These are phyloP conservation scores for Oncorhynchus mykiss DNA, from an alignment of 2,113 vertebrate genomes.

Conservation along the genomic window DNA sequence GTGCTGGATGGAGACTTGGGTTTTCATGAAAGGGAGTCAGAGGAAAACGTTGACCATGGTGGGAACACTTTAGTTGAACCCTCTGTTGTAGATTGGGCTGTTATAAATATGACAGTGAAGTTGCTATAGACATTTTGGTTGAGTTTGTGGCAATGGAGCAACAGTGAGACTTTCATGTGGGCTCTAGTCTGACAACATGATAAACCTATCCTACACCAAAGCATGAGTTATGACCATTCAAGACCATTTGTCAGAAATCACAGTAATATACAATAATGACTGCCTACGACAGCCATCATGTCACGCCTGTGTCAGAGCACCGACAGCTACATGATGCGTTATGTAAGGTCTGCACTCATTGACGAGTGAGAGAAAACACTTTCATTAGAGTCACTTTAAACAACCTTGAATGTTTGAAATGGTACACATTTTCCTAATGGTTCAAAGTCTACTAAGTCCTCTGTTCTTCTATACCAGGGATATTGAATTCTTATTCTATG, in stretches of 20 bases:
- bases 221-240: slow-evolving; percentile 40
- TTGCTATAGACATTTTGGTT: neutral
- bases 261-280: slow-evolving; percentile 27
- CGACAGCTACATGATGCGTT: slow-evolving; percentile 10
- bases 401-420: neutral
- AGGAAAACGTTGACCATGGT: neutral
- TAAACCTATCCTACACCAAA: slow-evolving; percentile 30
- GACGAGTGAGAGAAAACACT: neutral
- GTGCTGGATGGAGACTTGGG: neutral
- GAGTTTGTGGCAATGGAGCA: neutral
- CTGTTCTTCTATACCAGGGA: neutral
- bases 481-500: neutral
- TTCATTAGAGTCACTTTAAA: neutral
- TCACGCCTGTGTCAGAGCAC: slow-evolving; percentile 10
- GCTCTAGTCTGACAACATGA: slow-evolving; percentile 45
- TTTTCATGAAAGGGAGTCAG: neutral
- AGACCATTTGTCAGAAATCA: slow-evolving; percentile 15
- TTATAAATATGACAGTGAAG: neutral
- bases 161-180: slow-evolving; percentile 39
- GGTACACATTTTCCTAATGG: neutral
- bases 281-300: slow-evolving; percentile 18
- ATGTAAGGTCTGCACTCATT: neutral
- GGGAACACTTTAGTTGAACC: neutral
- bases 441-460: neutral
- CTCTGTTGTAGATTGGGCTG: neutral